Evolutionary conservation across 2,113 vertebrate species (phyloP).

Genomic region (Danionella cerebrum): DNA sequence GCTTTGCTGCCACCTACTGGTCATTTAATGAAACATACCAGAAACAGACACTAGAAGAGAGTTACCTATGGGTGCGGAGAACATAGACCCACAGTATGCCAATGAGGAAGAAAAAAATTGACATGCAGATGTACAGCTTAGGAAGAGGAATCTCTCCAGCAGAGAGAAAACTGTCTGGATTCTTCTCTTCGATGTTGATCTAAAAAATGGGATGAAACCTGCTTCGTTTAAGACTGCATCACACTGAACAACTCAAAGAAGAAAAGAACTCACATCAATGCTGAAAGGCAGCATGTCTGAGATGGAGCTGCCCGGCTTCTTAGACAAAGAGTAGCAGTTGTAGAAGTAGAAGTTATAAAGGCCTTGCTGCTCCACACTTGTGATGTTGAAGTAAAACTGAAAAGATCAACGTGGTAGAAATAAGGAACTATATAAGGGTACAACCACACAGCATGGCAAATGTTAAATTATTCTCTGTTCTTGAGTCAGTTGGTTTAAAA

Average conservation of each 20-base stretch:
- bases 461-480: too few species aligned
- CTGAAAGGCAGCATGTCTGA: conserved; percentile 56
- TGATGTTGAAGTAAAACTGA: conserved; percentile 76
- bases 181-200: conserved; percentile 76
- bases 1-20: neutral
- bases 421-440: too few species aligned
- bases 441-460: too few species aligned
- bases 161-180: conserved; percentile 78
- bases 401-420: too few species aligned
- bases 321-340: conserved; percentile 55
- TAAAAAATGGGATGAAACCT: conserved; percentile 41
- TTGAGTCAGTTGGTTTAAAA: too few species aligned
- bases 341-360: conserved; percentile 82
- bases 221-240: neutral
- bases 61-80: conserved; percentile 73
- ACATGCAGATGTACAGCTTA: conserved; percentile 79
- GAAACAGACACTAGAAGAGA: too few species aligned
- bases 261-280: conserved; percentile 65
- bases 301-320: neutral
- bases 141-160: conserved; percentile 81
- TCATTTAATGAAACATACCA: neutral
- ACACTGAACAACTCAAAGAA: neutral
- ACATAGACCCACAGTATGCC: conserved; percentile 75
- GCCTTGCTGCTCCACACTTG: conserved; percentile 68
- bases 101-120: conserved; percentile 73